A percentile compares a stretch with the other conserved stretches of the same genome.
Evolutionary conservation across 2,113 vertebrate genomes (phyloP).

Genomic region (Campylomormyrus tamandua): DNA sequence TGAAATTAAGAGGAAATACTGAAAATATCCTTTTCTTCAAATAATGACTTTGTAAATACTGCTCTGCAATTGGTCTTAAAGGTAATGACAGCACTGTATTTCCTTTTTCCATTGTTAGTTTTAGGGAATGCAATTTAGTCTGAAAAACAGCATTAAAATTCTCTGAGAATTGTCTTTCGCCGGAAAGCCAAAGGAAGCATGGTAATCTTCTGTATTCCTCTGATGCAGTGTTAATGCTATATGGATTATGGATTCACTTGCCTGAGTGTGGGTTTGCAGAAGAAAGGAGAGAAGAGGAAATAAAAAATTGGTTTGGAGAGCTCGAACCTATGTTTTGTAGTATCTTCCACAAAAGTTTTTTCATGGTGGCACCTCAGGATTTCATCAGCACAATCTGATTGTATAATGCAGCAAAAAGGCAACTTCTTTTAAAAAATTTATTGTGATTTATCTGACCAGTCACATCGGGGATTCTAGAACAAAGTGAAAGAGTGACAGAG

Average conservation of each 20-base stretch:
- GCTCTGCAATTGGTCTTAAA: neutral
- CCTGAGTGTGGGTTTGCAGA: constrained; percentile 12
- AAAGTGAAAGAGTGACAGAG: neutral
- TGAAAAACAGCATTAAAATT: constrained; percentile 49
- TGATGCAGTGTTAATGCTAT: constrained; percentile 38
- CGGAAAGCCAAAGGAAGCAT: constrained; percentile 97
- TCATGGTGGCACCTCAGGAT: neutral
- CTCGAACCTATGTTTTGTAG: neutral
- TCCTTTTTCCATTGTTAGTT: neutral
- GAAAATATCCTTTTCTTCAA: neutral
- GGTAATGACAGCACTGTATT: neutral
- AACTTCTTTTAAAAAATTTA: neutral
- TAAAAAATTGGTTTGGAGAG: neutral
- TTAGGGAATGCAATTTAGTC: neutral
- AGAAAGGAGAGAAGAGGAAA: constrained; percentile 12
- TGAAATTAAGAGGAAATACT: neutral
- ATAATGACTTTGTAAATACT: neutral
- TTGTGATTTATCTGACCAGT: neutral
- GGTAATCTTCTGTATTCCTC: constrained; percentile 80
- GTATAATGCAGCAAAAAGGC: neutral
- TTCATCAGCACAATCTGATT: neutral
- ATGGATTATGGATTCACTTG: neutral
- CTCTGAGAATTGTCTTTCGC: constrained; percentile 89
- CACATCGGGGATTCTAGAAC: neutral
- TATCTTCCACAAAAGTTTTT: neutral